A percentile compares a stretch with the other conserved stretches of the same genome.
These are phyloP conservation scores for Probaryconus sp. DNA, from an alignment of 1,140 invertebrate genomes.

Conservation along the genomic window DNA sequence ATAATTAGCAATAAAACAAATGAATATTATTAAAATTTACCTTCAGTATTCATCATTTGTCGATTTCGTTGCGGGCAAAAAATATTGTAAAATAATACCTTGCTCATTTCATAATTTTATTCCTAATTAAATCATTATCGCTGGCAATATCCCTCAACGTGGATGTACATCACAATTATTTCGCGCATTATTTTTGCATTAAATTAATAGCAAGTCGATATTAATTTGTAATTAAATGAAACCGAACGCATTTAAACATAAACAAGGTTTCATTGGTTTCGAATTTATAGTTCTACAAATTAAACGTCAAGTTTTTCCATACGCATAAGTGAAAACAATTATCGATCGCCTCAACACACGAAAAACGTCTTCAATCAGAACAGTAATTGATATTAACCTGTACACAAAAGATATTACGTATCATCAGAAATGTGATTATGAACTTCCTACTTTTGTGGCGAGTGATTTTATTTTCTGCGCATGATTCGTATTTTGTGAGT, in stretches of 20 bases:
- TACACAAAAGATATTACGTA: too few species aligned
- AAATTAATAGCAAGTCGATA: conserved; percentile 32
- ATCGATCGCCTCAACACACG: conserved; percentile 6
- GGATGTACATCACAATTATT: conserved; percentile 27
- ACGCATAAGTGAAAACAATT: conserved; percentile 1
- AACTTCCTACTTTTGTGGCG: too few species aligned
- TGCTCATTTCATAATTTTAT: conserved; percentile 28
- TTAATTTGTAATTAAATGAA: conserved; percentile 43
- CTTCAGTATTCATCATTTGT: too few species aligned
- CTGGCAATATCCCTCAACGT: conserved; percentile 19
- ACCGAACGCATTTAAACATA: conserved; percentile 36
- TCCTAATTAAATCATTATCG: conserved; percentile 20
- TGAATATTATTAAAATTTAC: too few species aligned
- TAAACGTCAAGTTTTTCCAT: conserved; percentile 19
- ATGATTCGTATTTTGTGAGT: too few species aligned
- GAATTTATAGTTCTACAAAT: conserved; percentile 42
- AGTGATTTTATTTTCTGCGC: too few species aligned
- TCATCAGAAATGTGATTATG: too few species aligned
- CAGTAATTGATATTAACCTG: conserved; percentile 1
- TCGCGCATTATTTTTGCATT: conserved; percentile 33
- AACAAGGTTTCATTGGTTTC: conserved; percentile 33
- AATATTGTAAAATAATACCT: conserved; percentile 37
- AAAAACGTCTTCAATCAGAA: conserved; percentile 20
- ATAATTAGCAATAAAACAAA: too few species aligned
- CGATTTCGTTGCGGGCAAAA: too few species aligned